Evolutionary conservation across 2,888 invertebrate genomes (phyloP), one percentile per base, ranked within the genome.

Genomic region (Masnerella sp.): DNA sequence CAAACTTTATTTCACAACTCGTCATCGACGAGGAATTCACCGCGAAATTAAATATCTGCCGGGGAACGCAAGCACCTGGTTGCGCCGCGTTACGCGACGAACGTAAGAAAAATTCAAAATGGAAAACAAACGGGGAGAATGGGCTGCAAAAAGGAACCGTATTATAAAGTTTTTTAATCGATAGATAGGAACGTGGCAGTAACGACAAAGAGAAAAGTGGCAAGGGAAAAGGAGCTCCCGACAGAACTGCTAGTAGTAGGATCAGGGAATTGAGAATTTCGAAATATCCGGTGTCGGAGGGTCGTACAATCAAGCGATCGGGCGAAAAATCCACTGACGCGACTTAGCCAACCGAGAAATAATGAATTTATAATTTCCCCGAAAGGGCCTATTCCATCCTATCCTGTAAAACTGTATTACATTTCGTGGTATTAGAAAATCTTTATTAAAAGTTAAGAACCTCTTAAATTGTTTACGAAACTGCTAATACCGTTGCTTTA

Each of bases 131-230:
- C 78, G 78, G 78, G 80, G 76, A 7, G 52, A 75, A 73, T 71
- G 72, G 68, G 75, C 73, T 74, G 79, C 77, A 77, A 45, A 40
- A 49, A 52, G 30, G 34, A 68, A 81, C 82, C 82, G 82, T 79
- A 83, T 84, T 85, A 85, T 82, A 85, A 85, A 85, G 79, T 85
- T 85, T 84, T 82, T 82, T 83, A 84, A 85, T 85, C 85, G 85
- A 85, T 84, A 79, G 78, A 78, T 81, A 78, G 81, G 78, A 77
- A 78, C 77, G 79, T 77, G 34, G 61, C 64, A 62, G 68, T 68
- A 56, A 65, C 73, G 76, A 64, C 62, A 64, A 59, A 69, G 49
- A 73, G 49, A 62, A 59, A 56, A 49, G 28, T 30, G 68, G 71
- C 51, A 62, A 43, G 51, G 64, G 42, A 14, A 43, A 65, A 56